phyloP scores from a whole-genome alignment of 1,140 invertebrate genomes.

The Caenorhabditis remanei region DNA sequence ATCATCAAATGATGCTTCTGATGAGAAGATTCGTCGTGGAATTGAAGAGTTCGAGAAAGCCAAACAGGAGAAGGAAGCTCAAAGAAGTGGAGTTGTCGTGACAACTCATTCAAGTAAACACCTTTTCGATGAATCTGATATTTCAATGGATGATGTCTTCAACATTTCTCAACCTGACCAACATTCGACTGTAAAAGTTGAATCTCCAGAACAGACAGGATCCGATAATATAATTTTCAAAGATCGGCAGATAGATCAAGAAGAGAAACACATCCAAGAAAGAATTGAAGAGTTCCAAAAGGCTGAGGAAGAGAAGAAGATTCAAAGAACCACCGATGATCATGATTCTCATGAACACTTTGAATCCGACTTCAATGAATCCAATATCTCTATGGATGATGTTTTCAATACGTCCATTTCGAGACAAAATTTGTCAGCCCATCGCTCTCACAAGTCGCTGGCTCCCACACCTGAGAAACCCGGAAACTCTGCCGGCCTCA shows the following conservation, averaged over 20 bases:
- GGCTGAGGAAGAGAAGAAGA: neutral
- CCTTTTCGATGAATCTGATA: conserved; percentile 25
- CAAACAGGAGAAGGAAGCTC: conserved; percentile 36
- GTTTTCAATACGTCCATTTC: neutral
- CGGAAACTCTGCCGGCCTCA: too few species aligned
- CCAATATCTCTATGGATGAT: conserved; percentile 17
- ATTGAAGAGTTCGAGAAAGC: conserved; percentile 10
- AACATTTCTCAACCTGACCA: neutral
- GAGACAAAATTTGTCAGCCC: too few species aligned
- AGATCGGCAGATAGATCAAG: neutral
- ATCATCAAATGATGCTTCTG: neutral
- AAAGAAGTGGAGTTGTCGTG: neutral
- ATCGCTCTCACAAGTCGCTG: too few species aligned
- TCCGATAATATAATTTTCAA: neutral
- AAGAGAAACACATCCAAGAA: neutral
- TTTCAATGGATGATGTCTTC: conserved; percentile 37
- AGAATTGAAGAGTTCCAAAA: conserved; percentile 14
- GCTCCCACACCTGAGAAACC: too few species aligned
- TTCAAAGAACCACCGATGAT: neutral
- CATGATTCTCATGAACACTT: neutral
- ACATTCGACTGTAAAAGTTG: too few species aligned
- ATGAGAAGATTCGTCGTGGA: conserved; percentile 18
- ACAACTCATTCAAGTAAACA: neutral
- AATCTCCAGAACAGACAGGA: neutral
- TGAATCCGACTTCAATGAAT: neutral